Percentiles rank a stretch among this genome's conserved stretches.
These are phyloP conservation scores for Triplophysa tibetana DNA, from an alignment of 2,113 vertebrate species.

Conservation along the genomic window DNA sequence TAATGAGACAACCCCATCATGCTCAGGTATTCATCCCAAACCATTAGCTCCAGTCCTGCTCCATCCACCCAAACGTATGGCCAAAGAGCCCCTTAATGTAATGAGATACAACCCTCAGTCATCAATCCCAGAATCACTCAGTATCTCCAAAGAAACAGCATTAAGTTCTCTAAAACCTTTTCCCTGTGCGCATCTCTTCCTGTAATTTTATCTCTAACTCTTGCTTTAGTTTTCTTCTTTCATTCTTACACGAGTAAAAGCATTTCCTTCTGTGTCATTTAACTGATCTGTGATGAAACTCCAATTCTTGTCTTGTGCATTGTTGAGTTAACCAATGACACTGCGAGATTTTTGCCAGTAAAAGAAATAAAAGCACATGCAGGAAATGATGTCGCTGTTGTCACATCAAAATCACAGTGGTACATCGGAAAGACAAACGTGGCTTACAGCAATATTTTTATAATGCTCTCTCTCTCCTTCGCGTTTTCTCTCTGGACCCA, in stretches of 20 bases:
- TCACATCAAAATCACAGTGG: slow-evolving; percentile 25
- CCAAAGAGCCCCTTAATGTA: slow-evolving; percentile 14
- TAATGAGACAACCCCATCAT: neutral
- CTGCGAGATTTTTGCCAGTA: neutral
- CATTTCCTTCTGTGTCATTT: neutral
- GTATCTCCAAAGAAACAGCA: slow-evolving; percentile 4
- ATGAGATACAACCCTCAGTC: slow-evolving; percentile 8
- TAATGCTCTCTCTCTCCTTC: neutral
- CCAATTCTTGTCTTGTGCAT: neutral
- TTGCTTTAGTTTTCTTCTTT: slow-evolving; percentile 6
- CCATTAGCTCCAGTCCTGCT: slow-evolving; percentile 9
- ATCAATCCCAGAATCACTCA: slow-evolving; percentile 7
- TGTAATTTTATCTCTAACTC: slow-evolving; percentile 53
- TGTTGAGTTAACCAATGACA: slow-evolving; percentile 7
- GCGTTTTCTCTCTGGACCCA: slow-evolving; percentile 64
- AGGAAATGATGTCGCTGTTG: slow-evolving; percentile 15
- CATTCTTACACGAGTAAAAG: neutral
- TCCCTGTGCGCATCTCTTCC: neutral
- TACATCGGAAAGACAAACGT: slow-evolving; percentile 13
- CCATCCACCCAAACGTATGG: neutral
- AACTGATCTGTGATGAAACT: slow-evolving; percentile 10
- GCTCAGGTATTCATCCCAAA: neutral
- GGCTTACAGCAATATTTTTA: slow-evolving; percentile 15
- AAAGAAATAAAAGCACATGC: neutral
- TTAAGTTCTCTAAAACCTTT: slow-evolving; percentile 6